These are phyloP conservation scores for Martes martes DNA, from an alignment of 2,113 vertebrate species.

Conservation along the genomic window DNA sequence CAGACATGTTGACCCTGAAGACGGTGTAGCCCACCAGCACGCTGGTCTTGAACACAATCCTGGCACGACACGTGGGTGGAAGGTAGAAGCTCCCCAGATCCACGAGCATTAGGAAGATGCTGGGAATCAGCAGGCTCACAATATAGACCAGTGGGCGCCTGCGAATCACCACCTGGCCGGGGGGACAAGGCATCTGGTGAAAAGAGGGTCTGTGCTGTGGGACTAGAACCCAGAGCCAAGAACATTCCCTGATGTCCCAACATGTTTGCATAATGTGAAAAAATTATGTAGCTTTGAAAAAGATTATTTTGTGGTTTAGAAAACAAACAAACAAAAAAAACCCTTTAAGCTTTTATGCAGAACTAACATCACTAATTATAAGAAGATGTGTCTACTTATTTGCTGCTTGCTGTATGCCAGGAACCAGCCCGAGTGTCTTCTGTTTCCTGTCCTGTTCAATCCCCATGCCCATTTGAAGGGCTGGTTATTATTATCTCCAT, in stretches of 20 bases:
- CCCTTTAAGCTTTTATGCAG: neutral
- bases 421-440: neutral
- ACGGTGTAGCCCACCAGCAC: slow-evolving; percentile 91
- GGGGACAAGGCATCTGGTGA: neutral
- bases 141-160: slow-evolving; percentile 88
- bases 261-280: neutral
- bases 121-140: slow-evolving; percentile 88
- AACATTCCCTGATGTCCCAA: neutral
- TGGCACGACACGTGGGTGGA: slow-evolving; percentile 85
- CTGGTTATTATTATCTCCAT: neutral
- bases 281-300: neutral
- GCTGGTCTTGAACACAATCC: slow-evolving; percentile 88
- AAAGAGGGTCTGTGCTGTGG: neutral
- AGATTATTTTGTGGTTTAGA: neutral
- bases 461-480: neutral
- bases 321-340: neutral
- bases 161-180: slow-evolving; percentile 86
- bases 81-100: slow-evolving; percentile 91
- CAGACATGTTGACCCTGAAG: slow-evolving; percentile 88
- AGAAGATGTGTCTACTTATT: neutral
- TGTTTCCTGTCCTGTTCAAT: neutral
- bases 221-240: neutral
- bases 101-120: slow-evolving; percentile 89
- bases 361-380: neutral
- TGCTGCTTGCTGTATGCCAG: neutral